Evolutionary conservation across 2,888 invertebrate species (phyloP).

Genomic region (Ochlodes sylvanus): DNA sequence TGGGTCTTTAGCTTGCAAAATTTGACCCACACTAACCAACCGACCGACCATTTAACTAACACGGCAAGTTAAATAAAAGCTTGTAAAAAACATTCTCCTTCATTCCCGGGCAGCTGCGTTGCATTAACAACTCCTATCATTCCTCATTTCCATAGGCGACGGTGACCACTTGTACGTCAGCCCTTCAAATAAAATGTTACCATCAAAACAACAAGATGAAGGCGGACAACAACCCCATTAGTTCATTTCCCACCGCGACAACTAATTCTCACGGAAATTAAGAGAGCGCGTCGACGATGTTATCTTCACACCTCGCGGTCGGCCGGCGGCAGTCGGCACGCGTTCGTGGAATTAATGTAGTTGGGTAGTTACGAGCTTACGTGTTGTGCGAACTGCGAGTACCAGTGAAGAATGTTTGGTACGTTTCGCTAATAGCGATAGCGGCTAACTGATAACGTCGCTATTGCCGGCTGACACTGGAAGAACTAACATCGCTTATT

Average conservation of each 20-base stretch:
- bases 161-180: no score
- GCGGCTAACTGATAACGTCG: constrained; percentile 5
- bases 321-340: neutral
- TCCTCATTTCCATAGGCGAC: no score
- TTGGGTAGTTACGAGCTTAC: neutral
- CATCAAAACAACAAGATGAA: neutral
- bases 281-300: neutral
- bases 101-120: no score
- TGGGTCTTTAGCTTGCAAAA: no score
- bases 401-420: constrained; percentile 12
- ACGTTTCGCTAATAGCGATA: constrained; percentile 18
- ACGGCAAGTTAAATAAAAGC: no score
- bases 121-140: no score
- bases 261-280: constrained; percentile 16
- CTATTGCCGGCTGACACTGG: neutral
- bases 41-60: no score
- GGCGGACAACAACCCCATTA: constrained; percentile 2
- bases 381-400: neutral
- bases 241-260: neutral
- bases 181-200: neutral
- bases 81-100: no score
- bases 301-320: neutral
- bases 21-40: no score
- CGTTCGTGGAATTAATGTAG: constrained; percentile 22
- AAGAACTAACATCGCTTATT: neutral